Evolutionary conservation across 2,888 invertebrate species (phyloP), one percentile per base, ranked within the genome.

Genomic region (Exephanes ischioxanthus): DNA sequence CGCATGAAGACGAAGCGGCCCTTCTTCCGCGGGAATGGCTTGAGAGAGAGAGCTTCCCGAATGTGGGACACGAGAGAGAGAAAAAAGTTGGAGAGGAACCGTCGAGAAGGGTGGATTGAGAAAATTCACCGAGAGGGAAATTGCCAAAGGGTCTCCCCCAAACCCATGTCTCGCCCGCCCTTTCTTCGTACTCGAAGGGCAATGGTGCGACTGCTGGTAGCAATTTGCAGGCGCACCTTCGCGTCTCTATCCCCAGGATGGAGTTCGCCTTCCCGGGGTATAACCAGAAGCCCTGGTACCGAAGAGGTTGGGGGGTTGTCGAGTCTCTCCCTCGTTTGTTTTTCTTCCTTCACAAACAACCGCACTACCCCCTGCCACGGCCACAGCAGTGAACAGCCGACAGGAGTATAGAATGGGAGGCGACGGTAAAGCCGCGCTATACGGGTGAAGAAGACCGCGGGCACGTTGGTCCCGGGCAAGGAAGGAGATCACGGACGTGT

Each of bases 401-500:
- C 11, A 37, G 30, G 30, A 66, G 51, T 30, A 30, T 14, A 51
- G 55, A 22, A 51, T 14, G 51, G 53, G 37, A 53, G 37, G 26
- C 41, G 75, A 71, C 37, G 84, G 53, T 14, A 58, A 14, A 77
- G 26, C 41, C 33, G 30, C 48, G 75, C 11, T n/a, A n/a, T 51
- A n/a, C 48, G 41, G 77, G 58, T 3, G 48, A 53, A 63, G 63
- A 63, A 86, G 83, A 86, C 80, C 85, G 77, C 85, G 77, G 45
- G 83, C 80, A 86, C 83, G 85, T 86, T 83, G 53, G 67, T 63
- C 63, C 73, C 77, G 68, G 66, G 66, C 70, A 75, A 75, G 68
- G 67, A 83, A 83, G 71, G 80, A 77, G 68, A 51, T 22, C 76
- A 63, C 78, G 86, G 70, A 86, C 86, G 86, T 86, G 86, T 86